Conservation (phyloP, 2,797 vertebrate species). For the Helostoma temminkii region DNA sequence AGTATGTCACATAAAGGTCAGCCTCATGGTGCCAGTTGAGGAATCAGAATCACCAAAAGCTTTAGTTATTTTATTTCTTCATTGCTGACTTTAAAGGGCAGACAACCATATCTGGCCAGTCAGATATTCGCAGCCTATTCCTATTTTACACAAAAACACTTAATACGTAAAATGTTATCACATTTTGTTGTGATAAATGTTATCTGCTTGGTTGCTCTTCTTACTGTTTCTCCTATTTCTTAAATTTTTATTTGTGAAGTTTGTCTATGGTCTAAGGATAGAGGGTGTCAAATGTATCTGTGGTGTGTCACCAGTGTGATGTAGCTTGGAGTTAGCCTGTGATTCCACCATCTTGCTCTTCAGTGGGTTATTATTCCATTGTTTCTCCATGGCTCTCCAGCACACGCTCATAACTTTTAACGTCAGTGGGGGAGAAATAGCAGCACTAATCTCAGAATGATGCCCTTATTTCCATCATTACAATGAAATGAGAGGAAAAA, state of each 20-base stretch:
- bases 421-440: slow-evolving; percentile 70
- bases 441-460: slow-evolving; percentile 83
- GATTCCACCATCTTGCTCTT: slow-evolving; percentile 28
- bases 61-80: too few species aligned
- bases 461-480: slow-evolving; percentile 87
- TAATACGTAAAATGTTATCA: too few species aligned
- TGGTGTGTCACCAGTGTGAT: background rate
- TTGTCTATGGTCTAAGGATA: background rate
- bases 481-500: slow-evolving; percentile 76
- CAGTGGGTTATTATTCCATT: slow-evolving; percentile 53
- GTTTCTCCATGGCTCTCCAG: slow-evolving; percentile 60
- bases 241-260: background rate
- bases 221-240: background rate
- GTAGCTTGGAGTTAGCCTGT: slow-evolving; percentile 15
- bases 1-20: background rate
- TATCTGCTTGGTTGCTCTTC: background rate
- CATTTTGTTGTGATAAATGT: background rate
- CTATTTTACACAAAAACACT: background rate
- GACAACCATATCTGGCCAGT: background rate
- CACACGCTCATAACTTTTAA: slow-evolving; percentile 67
- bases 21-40: background rate
- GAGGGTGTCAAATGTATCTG: background rate
- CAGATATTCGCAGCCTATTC: background rate
- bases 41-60: background rate
- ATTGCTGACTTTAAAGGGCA: too few species aligned